phyloP scores from a whole-genome alignment of 2,888 invertebrate species.

The Crossocerus cetratus region DNA sequence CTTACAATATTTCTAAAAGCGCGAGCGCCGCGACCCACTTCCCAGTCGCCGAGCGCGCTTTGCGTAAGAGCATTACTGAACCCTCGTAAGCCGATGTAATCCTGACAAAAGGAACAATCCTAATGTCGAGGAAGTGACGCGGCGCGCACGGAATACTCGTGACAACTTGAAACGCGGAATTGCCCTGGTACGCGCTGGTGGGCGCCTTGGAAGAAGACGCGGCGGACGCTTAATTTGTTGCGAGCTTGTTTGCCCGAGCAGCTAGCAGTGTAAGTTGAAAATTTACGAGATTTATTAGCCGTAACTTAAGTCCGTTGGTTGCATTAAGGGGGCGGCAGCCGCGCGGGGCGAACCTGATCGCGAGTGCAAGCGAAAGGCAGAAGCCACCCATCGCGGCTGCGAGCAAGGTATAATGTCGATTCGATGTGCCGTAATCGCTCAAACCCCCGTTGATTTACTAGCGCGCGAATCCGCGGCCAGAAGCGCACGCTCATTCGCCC shows the following conservation, averaged over 20 bases:
- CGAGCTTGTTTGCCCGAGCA: slow-evolving; percentile 22
- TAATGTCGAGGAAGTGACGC: slow-evolving; percentile 6
- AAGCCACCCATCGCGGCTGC: slow-evolving; percentile 33
- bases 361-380: slow-evolving; percentile 16
- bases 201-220: too few species aligned
- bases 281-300: slow-evolving; percentile 44
- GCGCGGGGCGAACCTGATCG: slow-evolving; percentile 30
- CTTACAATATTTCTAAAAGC: neutral
- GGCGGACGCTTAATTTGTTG: slow-evolving; percentile 23
- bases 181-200: neutral
- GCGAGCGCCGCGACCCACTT: neutral
- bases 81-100: neutral
- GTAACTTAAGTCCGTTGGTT: slow-evolving; percentile 28
- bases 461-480: too few species aligned
- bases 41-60: neutral
- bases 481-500: too few species aligned
- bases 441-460: slow-evolving; percentile 27
- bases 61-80: too few species aligned
- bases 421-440: slow-evolving; percentile 38
- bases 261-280: slow-evolving; percentile 33
- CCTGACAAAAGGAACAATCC: neutral
- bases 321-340: slow-evolving; percentile 32
- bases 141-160: neutral
- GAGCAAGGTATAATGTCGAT: slow-evolving; percentile 42
- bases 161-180: too few species aligned